phyloP scores from a whole-genome alignment of 2,888 invertebrate genomes.

The Nomada ferruginata region DNA sequence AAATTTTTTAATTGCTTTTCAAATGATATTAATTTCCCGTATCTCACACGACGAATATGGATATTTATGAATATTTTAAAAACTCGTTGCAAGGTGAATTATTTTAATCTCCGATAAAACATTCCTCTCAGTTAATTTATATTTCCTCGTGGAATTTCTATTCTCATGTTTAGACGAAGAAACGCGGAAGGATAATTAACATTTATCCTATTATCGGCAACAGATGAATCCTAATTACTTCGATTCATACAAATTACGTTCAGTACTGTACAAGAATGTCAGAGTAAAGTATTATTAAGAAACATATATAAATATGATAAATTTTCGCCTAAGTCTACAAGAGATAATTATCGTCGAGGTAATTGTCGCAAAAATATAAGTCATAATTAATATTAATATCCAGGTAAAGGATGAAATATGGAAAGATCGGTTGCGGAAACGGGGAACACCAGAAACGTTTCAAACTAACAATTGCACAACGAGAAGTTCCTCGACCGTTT shows the following conservation, averaged over 20 bases:
- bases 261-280: too few species aligned
- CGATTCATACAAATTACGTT: too few species aligned
- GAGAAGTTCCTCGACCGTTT: conserved; percentile 39
- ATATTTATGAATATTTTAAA: neutral
- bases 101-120: neutral
- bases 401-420: neutral
- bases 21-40: neutral
- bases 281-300: too few species aligned
- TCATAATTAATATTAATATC: neutral
- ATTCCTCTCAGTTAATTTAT: neutral
- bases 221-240: too few species aligned
- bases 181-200: too few species aligned
- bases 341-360: too few species aligned
- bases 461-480: conserved; percentile 24
- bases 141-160: neutral
- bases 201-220: too few species aligned
- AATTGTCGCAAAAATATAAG: neutral
- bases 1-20: neutral
- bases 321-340: neutral
- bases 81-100: neutral
- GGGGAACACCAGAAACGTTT: conserved; percentile 11
- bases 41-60: neutral
- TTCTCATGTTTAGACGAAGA: neutral
- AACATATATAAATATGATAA: too few species aligned
- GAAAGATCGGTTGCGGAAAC: conserved; percentile 11